A percentile compares a stretch with the other conserved stretches of the same genome.
Evolutionary conservation across 2,888 invertebrate species (phyloP).

Genomic region (Dryomyza anilis): DNA sequence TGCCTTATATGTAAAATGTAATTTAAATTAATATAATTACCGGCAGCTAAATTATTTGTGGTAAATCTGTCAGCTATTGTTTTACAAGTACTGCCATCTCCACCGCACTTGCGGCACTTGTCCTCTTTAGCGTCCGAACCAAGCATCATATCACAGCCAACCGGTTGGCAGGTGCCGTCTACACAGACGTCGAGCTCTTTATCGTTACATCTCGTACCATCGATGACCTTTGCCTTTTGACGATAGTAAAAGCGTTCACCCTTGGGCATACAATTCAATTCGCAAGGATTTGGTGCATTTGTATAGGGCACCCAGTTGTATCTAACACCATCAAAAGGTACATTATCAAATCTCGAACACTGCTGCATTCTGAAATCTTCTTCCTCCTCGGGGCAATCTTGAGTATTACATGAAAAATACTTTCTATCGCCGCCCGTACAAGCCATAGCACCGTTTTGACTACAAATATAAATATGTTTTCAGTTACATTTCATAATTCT

Average conservation of each 20-base stretch:
- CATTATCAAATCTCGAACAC: slow-evolving; percentile 82
- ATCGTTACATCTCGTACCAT: slow-evolving; percentile 83
- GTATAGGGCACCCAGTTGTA: slow-evolving; percentile 91
- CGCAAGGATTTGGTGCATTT: slow-evolving; percentile 87
- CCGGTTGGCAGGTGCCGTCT: slow-evolving; percentile 88
- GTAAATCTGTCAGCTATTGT: slow-evolving; percentile 76
- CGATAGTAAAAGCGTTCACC: slow-evolving; percentile 91
- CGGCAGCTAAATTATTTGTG: slow-evolving; percentile 74
- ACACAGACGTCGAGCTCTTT: slow-evolving; percentile 92
- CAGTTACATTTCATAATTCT: too few relatives aligned
- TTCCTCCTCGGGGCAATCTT: slow-evolving; percentile 80
- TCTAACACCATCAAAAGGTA: slow-evolving; percentile 79
- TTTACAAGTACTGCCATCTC: slow-evolving; percentile 85
- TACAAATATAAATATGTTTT: too few relatives aligned
- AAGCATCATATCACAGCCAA: slow-evolving; percentile 94
- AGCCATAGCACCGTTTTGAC: slow-evolving; percentile 66
- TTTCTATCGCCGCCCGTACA: slow-evolving; percentile 82
- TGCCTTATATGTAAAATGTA: neutral
- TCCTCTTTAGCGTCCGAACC: slow-evolving; percentile 87
- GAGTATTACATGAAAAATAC: slow-evolving; percentile 90
- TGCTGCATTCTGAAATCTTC: slow-evolving; percentile 87
- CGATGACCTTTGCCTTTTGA: slow-evolving; percentile 78
- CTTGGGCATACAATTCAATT: slow-evolving; percentile 93
- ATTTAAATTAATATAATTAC: slow-evolving; percentile 56
- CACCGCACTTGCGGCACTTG: slow-evolving; percentile 90